A percentile compares a stretch with the other conserved stretches of the same genome.
These are phyloP conservation scores for Noctuana brunneofusca DNA, from an alignment of 2,888 invertebrate genomes.

Conservation along the genomic window DNA sequence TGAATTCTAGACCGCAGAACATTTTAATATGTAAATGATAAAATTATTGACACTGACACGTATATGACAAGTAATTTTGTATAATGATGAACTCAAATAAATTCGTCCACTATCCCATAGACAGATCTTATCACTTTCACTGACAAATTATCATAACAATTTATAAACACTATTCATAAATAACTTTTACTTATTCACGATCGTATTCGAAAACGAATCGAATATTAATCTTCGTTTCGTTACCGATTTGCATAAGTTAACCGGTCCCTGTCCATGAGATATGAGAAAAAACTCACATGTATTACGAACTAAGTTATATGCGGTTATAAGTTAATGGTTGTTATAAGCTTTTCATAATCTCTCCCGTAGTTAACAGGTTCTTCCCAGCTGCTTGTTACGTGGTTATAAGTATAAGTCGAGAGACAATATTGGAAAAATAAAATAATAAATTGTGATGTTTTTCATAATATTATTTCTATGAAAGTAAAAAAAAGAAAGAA, in stretches of 20 bases:
- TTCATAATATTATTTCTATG: too few relatives aligned
- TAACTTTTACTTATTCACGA: slow-evolving; percentile 41
- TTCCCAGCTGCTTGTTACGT: slow-evolving; percentile 14
- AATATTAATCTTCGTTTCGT: slow-evolving; percentile 36
- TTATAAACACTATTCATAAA: slow-evolving; percentile 36
- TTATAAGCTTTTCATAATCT: slow-evolving; percentile 30
- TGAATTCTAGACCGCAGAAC: background rate
- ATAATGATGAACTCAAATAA: slow-evolving; percentile 9
- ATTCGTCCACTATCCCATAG: slow-evolving; percentile 4
- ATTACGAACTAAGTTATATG: slow-evolving; percentile 10
- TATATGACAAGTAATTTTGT: slow-evolving; percentile 12
- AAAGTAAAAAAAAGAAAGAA: too few relatives aligned
- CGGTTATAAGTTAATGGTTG: slow-evolving; percentile 17
- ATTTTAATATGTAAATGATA: background rate
- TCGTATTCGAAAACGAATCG: slow-evolving; percentile 39
- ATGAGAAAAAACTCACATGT: slow-evolving; percentile 19
- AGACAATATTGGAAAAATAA: slow-evolving; percentile 12
- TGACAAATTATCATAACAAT: slow-evolving; percentile 33
- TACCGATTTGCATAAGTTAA: slow-evolving; percentile 40
- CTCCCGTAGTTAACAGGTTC: slow-evolving; percentile 19
- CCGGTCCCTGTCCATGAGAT: slow-evolving; percentile 36
- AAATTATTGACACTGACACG: background rate
- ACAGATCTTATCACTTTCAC: slow-evolving; percentile 37
- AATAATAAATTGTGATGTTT: background rate
- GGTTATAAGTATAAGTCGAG: background rate